Percentiles rank a stretch among this genome's conserved stretches.
phyloP scores from a whole-genome alignment of 2,888 invertebrate genomes.

The Villa cingulata region DNA sequence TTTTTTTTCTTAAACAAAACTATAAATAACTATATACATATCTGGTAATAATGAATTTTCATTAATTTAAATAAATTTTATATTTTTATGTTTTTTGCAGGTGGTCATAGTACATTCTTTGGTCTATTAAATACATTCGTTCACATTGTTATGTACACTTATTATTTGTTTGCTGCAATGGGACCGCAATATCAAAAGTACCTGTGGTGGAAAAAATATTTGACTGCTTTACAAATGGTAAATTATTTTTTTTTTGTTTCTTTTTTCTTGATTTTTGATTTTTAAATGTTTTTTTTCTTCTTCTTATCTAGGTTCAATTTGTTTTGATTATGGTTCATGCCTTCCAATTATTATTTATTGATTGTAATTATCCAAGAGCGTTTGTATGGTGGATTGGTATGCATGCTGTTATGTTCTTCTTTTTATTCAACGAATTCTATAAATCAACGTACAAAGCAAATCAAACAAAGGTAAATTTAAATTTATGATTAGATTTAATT shows the following conservation, averaged over 20 bases:
- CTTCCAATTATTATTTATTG: conserved; percentile 79
- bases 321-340: conserved; percentile 82
- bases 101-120: conserved; percentile 94
- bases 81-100: conserved; percentile 29
- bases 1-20: no score
- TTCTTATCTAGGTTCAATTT: conserved; percentile 61
- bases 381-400: conserved; percentile 93
- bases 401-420: conserved; percentile 92
- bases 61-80: neutral
- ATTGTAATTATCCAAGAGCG: conserved; percentile 86
- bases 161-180: conserved; percentile 82
- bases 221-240: conserved; percentile 86
- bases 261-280: conserved; percentile 1
- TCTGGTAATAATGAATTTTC: no score
- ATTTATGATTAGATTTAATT: no score
- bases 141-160: conserved; percentile 93
- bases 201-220: conserved; percentile 93
- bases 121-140: conserved; percentile 89
- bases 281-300: conserved; percentile 1
- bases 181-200: conserved; percentile 76
- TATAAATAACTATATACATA: no score
- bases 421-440: conserved; percentile 91
- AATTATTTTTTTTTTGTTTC: conserved; percentile 19
- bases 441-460: conserved; percentile 54
- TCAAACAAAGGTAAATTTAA: conserved; percentile 25